Percentiles rank a stretch among this genome's conserved stretches.
Evolutionary conservation across 2,888 invertebrate species (phyloP).

Genomic region (Drosophila kambysellisi): DNA sequence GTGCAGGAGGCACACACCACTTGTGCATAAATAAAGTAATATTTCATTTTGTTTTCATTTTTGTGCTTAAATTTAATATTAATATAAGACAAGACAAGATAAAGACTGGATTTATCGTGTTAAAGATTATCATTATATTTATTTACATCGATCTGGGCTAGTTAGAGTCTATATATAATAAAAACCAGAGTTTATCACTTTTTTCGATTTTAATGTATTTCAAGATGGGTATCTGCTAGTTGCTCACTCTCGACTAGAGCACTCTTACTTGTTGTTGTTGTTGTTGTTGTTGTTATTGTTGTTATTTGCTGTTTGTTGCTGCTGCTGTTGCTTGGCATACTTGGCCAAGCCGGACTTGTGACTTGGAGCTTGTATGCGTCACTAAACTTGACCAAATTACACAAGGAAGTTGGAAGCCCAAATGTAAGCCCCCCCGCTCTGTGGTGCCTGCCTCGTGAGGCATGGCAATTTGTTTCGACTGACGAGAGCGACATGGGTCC

Average conservation of each 20-base stretch:
- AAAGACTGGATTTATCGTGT: no score
- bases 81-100: no score
- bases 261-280: conserved; percentile 5
- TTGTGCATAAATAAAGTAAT: no score
- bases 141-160: not conserved
- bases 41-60: no score
- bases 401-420: conserved; percentile 68
- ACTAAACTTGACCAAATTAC: conserved; percentile 81
- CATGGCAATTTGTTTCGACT: conserved; percentile 56
- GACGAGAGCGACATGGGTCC: conserved; percentile 28
- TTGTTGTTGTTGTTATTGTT: conserved; percentile 8
- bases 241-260: not conserved
- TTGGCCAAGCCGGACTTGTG: conserved; percentile 73
- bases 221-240: not conserved
- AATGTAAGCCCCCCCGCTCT: not conserved
- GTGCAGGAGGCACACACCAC: no score
- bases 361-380: conserved; percentile 65
- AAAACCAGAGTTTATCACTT: not conserved
- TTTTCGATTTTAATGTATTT: not conserved
- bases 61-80: no score
- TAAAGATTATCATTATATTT: not conserved
- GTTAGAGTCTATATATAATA: not conserved
- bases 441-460: conserved; percentile 7
- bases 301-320: conserved; percentile 18
- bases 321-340: conserved; percentile 49